Percentiles rank a stretch among this genome's conserved stretches.
Conservation (phyloP, 2,888 invertebrate species). For the Hyposoter dolosus region DNA sequence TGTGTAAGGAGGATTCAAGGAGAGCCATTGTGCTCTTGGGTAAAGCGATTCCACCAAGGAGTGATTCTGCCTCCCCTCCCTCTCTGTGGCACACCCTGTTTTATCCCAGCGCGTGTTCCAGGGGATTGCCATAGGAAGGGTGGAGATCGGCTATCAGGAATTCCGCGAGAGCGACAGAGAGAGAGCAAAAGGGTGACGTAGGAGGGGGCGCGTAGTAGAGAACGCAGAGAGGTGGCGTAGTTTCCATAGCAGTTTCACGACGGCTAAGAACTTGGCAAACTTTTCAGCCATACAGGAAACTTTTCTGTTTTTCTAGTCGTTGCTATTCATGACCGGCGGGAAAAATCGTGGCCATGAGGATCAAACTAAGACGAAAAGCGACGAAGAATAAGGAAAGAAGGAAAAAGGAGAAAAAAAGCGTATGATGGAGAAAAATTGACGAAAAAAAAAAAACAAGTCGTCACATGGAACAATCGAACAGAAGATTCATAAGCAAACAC, state of each 20-base stretch:
- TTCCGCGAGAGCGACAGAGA: conserved; percentile 31
- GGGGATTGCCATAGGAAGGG: conserved; percentile 45
- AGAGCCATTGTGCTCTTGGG: conserved; percentile 13
- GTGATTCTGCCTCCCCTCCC: background rate
- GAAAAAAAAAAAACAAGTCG: conserved; percentile 50
- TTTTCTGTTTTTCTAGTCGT: conserved; percentile 80
- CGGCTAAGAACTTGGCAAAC: conserved; percentile 64
- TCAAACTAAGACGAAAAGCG: conserved; percentile 48
- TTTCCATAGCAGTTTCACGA: conserved; percentile 64
- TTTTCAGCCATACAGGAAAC: conserved; percentile 69
- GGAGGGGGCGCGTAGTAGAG: conserved; percentile 16
- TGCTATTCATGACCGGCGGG: conserved; percentile 80
- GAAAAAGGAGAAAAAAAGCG: conserved; percentile 29
- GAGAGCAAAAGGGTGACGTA: conserved; percentile 54
- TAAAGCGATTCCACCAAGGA: conserved; percentile 15
- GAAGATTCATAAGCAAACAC: conserved; percentile 19
- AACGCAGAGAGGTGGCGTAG: conserved; percentile 48
- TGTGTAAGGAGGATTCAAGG: background rate
- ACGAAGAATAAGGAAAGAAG: conserved; percentile 27
- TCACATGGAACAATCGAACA: conserved; percentile 19
- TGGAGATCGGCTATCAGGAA: conserved; percentile 34
- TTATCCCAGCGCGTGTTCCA: conserved; percentile 28
- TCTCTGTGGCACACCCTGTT: conserved; percentile 17
- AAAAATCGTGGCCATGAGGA: conserved; percentile 76
- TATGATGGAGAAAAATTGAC: conserved; percentile 48